These are phyloP conservation scores for Zaprionus capensis DNA, from an alignment of 1,140 invertebrate species.

Conservation along the genomic window DNA sequence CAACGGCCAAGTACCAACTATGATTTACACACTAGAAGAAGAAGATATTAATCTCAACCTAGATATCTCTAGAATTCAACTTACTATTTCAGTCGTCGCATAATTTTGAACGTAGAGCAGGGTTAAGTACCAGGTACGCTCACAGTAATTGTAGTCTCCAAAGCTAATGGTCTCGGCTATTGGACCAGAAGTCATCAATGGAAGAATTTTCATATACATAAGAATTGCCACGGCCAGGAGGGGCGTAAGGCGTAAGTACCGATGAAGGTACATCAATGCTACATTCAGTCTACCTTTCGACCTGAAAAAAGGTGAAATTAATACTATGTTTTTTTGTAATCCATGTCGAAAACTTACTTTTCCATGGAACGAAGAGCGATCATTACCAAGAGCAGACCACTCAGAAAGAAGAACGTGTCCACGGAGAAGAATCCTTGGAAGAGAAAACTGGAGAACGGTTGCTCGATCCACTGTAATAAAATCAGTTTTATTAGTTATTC, in stretches of 20 bases:
- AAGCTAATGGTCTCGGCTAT: conserved; percentile 19
- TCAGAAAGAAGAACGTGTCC: conserved; percentile 89
- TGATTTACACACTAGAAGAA: conserved; percentile 91
- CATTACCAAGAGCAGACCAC: conserved; percentile 88
- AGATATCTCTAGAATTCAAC: not conserved
- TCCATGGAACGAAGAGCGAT: conserved; percentile 88
- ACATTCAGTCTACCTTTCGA: conserved; percentile 64
- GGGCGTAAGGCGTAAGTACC: conserved; percentile 67
- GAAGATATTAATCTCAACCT: not conserved
- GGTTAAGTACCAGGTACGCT: conserved; percentile 56
- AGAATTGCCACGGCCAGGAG: conserved; percentile 49
- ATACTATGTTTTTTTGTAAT: not conserved
- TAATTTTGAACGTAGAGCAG: conserved; percentile 69
- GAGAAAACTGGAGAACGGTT: conserved; percentile 85
- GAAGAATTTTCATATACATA: not conserved
- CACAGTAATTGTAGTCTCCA: conserved; percentile 57
- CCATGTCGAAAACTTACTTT: conserved; percentile 84
- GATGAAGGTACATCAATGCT: conserved; percentile 70
- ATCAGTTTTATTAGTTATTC: not conserved
- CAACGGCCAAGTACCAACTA: conserved; percentile 94
- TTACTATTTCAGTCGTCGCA: conserved; percentile 47
- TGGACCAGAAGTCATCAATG: conserved; percentile 41
- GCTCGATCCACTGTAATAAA: conserved; percentile 69
- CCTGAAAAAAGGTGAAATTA: conserved; percentile 14
- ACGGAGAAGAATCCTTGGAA: conserved; percentile 87